Conservation (phyloP, 2,113 vertebrate genomes). For the Malurus elegans region DNA sequence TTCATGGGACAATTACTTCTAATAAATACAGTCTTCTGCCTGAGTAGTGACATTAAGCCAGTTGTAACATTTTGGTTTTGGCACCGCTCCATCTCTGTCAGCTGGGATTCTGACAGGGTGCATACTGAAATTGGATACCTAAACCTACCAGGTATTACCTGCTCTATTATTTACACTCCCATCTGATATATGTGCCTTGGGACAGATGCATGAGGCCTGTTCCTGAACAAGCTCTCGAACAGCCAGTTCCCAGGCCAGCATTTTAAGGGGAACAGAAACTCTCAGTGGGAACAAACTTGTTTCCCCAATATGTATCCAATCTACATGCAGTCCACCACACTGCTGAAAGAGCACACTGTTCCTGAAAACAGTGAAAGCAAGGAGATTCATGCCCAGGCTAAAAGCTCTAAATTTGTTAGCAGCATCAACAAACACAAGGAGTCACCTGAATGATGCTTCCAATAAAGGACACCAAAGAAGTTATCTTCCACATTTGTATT, state of each 20-base stretch:
- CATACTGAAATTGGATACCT: not conserved
- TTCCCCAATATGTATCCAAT: not conserved
- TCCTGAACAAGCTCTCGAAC: not conserved
- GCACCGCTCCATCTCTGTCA: not conserved
- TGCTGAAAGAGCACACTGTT: accelerated
- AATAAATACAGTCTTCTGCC: not conserved
- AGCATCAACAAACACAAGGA: not conserved
- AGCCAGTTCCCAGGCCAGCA: not conserved
- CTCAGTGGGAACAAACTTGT: not conserved
- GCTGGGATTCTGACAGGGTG: not conserved
- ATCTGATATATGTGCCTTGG: not conserved
- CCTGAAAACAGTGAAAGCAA: not conserved
- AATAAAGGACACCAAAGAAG: not conserved
- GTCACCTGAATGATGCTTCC: not conserved
- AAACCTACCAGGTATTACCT: not conserved
- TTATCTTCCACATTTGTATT: not conserved
- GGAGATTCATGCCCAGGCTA: not conserved
- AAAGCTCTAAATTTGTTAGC: not conserved
- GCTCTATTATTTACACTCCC: not conserved
- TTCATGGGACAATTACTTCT: not conserved
- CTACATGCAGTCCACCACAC: not conserved
- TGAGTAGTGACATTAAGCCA: not conserved
- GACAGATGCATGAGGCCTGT: not conserved
- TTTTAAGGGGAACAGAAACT: not conserved
- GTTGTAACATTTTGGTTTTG: not conserved